A percentile compares a stretch with the other conserved stretches of the same genome.
phyloP scores from a whole-genome alignment of 2,113 vertebrate genomes.

The Solenodon paradoxus region DNA sequence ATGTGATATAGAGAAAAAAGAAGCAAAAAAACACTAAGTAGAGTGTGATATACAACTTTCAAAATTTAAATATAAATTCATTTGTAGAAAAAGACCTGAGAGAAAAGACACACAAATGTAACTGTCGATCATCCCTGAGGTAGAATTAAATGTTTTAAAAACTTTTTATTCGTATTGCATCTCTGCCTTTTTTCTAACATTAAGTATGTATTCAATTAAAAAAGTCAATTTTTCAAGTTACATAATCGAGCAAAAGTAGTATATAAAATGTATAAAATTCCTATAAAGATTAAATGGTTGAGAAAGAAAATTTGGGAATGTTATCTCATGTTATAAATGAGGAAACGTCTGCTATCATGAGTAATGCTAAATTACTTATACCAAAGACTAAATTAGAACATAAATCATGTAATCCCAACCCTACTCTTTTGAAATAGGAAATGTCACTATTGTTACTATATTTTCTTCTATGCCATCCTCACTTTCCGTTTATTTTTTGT shows the following conservation, averaged over 20 bases:
- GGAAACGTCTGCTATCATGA: neutral
- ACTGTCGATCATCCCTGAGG: neutral
- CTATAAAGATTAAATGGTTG: neutral
- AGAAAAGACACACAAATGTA: neutral
- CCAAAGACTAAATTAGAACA: neutral
- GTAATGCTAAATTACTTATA: neutral
- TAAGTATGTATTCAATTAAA: too few relatives aligned
- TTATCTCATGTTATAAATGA: neutral
- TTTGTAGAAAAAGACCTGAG: neutral
- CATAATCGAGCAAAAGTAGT: neutral
- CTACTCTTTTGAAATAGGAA: neutral
- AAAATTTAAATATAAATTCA: conserved; percentile 22
- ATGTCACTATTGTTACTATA: neutral
- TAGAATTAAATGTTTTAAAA: neutral
- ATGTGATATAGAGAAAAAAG: neutral
- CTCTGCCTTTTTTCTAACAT: neutral
- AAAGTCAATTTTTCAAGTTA: neutral
- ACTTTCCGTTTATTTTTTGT: neutral
- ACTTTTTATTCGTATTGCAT: neutral
- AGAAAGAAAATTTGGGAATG: neutral
- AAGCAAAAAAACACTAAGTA: neutral
- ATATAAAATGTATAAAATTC: neutral
- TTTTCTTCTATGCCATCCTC: neutral
- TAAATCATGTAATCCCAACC: neutral
- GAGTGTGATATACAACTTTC: neutral